Conservation (phyloP, 2,888 invertebrate genomes). For the Ischnura elegans region DNA sequence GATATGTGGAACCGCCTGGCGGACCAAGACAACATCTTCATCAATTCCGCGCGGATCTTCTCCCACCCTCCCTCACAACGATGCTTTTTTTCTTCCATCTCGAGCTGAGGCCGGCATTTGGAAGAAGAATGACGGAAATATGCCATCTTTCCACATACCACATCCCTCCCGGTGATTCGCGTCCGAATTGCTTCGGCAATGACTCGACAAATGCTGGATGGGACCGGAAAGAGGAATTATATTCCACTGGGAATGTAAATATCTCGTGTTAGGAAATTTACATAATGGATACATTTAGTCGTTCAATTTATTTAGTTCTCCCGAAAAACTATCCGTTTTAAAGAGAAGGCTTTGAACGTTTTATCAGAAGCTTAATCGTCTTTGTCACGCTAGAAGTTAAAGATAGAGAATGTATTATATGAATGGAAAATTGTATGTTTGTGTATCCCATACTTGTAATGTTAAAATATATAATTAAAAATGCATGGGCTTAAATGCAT, state of each 20-base stretch:
- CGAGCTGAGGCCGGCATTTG: background rate
- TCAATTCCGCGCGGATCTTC: slow-evolving; percentile 60
- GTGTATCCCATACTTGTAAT: too few relatives aligned
- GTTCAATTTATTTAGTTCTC: too few relatives aligned
- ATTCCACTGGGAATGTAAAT: background rate
- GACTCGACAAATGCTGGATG: background rate
- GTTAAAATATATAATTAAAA: too few relatives aligned
- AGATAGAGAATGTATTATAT: too few relatives aligned
- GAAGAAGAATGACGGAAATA: background rate
- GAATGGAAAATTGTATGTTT: too few relatives aligned
- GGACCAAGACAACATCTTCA: slow-evolving; percentile 63
- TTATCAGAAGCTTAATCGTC: too few relatives aligned
- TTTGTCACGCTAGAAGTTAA: too few relatives aligned
- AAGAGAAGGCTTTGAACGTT: too few relatives aligned
- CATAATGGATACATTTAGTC: too few relatives aligned
- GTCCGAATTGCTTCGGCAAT: background rate
- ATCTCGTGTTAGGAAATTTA: background rate
- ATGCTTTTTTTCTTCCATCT: background rate
- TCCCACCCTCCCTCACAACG: background rate
- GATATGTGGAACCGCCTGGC: slow-evolving; percentile 33
- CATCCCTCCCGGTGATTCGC: background rate
- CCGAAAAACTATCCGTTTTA: too few relatives aligned
- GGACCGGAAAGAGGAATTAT: background rate
- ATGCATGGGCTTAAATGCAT: too few relatives aligned
- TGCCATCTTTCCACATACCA: background rate